phyloP scores from a whole-genome alignment of 2,888 invertebrate genomes.

The Osmoderma eremita region DNA sequence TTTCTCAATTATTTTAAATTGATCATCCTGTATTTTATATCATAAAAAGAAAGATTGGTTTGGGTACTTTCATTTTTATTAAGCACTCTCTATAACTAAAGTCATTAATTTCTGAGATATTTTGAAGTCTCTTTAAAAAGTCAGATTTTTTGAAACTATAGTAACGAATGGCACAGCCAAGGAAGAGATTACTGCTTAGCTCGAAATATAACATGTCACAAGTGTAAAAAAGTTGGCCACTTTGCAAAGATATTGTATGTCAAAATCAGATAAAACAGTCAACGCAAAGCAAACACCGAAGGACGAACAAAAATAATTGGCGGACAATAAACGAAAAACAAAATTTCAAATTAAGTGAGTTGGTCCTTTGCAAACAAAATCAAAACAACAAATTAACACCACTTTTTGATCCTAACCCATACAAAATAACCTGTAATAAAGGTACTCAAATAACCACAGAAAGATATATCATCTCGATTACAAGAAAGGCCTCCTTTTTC shows the following conservation, averaged over 20 bases:
- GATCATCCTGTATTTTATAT: too few relatives aligned
- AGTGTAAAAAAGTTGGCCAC: slow-evolving; percentile 40
- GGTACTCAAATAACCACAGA: slow-evolving; percentile 21
- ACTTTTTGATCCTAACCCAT: slow-evolving; percentile 18
- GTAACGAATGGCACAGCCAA: slow-evolving; percentile 38
- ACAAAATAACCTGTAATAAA: slow-evolving; percentile 14
- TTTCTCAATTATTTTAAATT: too few relatives aligned
- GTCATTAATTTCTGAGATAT: too few relatives aligned
- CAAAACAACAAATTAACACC: slow-evolving; percentile 24
- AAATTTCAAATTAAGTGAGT: slow-evolving; percentile 22
- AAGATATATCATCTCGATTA: slow-evolving; percentile 18
- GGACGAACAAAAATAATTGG: too few relatives aligned
- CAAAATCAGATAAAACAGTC: not conserved
- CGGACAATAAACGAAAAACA: too few relatives aligned
- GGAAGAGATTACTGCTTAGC: slow-evolving; percentile 44
- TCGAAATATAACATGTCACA: slow-evolving; percentile 30
- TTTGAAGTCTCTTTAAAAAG: too few relatives aligned
- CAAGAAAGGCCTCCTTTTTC: slow-evolving; percentile 1
- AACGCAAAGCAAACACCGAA: not conserved
- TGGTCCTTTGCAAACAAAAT: slow-evolving; percentile 18
- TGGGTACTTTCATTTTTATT: too few relatives aligned
- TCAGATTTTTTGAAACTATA: too few relatives aligned
- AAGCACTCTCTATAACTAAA: too few relatives aligned
- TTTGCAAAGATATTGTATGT: slow-evolving; percentile 42
- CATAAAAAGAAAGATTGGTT: too few relatives aligned